These are phyloP conservation scores for Echiichthys vipera DNA, from an alignment of 2,797 vertebrate genomes.

Conservation along the genomic window DNA sequence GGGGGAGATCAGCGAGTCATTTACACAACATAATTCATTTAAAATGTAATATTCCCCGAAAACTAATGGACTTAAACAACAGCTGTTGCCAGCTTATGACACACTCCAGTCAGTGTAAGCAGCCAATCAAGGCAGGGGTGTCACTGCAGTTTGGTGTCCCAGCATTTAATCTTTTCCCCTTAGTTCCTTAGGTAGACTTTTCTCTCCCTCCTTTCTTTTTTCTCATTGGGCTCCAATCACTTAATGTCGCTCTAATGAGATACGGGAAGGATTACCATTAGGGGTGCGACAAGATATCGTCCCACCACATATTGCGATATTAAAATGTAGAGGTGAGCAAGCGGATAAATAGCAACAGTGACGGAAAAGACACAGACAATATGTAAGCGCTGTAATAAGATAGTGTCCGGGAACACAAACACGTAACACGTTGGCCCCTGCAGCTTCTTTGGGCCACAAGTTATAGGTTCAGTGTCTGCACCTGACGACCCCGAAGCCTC, in stretches of 20 bases:
- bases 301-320: too few relatives aligned
- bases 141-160: conserved; percentile 32
- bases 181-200: conserved; percentile 3
- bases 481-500: too few relatives aligned
- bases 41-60: conserved; percentile 75
- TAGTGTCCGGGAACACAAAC: too few relatives aligned
- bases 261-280: conserved; percentile 3
- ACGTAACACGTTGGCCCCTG: too few relatives aligned
- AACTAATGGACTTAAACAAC: conserved; percentile 77
- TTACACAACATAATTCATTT: conserved; percentile 79
- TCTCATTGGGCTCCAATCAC: background rate
- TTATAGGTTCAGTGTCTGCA: too few relatives aligned
- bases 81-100: conserved; percentile 67
- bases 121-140: conserved; percentile 38
- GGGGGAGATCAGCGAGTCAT: conserved; percentile 78
- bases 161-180: conserved; percentile 14
- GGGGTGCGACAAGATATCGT: too few relatives aligned
- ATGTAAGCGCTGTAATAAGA: too few relatives aligned
- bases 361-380: too few relatives aligned
- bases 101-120: conserved; percentile 52
- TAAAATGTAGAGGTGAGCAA: too few relatives aligned
- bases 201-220: conserved; percentile 11
- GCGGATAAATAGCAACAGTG: too few relatives aligned
- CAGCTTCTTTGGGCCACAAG: too few relatives aligned
- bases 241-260: conserved; percentile 34